Base-by-base conservation (phyloP, 2,888 invertebrate species). In the Anthophora plumipes region DNA sequence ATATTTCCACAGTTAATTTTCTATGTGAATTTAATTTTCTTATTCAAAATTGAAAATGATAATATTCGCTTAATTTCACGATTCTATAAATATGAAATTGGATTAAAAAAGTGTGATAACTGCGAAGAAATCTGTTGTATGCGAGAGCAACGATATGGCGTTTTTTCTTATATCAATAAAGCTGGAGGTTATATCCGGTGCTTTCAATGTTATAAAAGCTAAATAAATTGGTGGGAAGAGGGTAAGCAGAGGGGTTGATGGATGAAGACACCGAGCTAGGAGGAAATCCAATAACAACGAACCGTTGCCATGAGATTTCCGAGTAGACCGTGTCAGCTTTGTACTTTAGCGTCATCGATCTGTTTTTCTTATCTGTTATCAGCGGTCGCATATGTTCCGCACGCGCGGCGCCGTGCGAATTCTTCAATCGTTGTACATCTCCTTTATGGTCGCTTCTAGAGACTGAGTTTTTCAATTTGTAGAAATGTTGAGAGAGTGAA, bases 291-390 rank as follows among this genome's bases (percentile, higher is more conserved):
- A 82, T 84, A 84, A 84, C 64, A 69, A 72, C 61, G 48, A 73
- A 77, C 69, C 46, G 69, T 82, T 84, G 70, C 63, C 61, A 41
- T 20, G 72, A 71, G 74, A 82, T 72, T 78, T 78, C 60, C 70
- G 20, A 59, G 72, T 63, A 52, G 61, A 70, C 37, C 57, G 57
- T 46, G 54, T 69, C 54, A 31, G 50, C 69, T 67, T 68, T 57
- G 50, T 52, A 66, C 57, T 74, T 71, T 4, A 50, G 48, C 60
- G 31, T 20, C 85, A 72, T 80, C 74, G 84, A 85, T 84, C 79
- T 79, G 85, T 75, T 85, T 79, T 59, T 52, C 73, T 79, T 78
- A 83, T 83, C 77, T 71, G 46, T 85, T 81, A 85, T 85, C 83
- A 50, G 25, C 31, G 55, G 37, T 66, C 82, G 57, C 80, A 80